These are phyloP conservation scores for Drosophila peninsularis DNA, from an alignment of 2,888 invertebrate genomes.

Conservation along the genomic window DNA sequence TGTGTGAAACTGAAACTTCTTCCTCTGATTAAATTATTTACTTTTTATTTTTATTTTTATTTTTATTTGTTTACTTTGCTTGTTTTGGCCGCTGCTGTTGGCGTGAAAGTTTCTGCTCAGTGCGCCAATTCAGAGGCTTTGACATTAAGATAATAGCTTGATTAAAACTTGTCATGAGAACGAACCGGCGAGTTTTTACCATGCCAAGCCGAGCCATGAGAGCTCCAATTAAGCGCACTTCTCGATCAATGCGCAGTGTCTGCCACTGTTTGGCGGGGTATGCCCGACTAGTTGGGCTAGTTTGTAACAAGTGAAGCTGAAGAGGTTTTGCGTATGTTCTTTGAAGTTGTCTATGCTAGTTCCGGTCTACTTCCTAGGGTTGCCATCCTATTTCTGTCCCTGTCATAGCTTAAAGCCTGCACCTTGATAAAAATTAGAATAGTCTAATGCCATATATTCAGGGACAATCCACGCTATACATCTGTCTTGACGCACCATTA, in stretches of 20 bases:
- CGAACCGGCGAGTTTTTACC: conserved; percentile 30
- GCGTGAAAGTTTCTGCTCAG: conserved; percentile 63
- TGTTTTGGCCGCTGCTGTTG: conserved; percentile 18
- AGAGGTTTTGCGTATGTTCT: background rate
- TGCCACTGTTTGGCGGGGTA: background rate
- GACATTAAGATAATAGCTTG: conserved; percentile 76
- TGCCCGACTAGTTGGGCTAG: background rate
- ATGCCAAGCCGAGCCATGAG: conserved; percentile 20
- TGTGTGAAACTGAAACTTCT: conserved; percentile 76
- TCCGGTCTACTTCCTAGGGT: too few relatives aligned
- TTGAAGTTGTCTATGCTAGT: too few relatives aligned
- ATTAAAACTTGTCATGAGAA: conserved; percentile 80
- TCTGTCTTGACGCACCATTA: background rate
- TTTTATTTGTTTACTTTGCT: conserved; percentile 18
- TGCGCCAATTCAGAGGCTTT: conserved; percentile 46
- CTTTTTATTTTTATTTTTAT: conserved; percentile 3
- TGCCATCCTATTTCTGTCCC: too few relatives aligned
- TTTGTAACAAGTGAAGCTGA: background rate
- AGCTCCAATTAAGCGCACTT: conserved; percentile 67
- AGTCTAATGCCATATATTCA: too few relatives aligned
- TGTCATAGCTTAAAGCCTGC: too few relatives aligned
- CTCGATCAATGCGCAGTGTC: conserved; percentile 36
- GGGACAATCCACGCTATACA: too few relatives aligned
- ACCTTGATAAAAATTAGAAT: too few relatives aligned
- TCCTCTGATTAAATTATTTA: conserved; percentile 4